These are phyloP conservation scores for Sarcophaga subvicina DNA, from an alignment of 2,888 invertebrate genomes.

Conservation along the genomic window DNA sequence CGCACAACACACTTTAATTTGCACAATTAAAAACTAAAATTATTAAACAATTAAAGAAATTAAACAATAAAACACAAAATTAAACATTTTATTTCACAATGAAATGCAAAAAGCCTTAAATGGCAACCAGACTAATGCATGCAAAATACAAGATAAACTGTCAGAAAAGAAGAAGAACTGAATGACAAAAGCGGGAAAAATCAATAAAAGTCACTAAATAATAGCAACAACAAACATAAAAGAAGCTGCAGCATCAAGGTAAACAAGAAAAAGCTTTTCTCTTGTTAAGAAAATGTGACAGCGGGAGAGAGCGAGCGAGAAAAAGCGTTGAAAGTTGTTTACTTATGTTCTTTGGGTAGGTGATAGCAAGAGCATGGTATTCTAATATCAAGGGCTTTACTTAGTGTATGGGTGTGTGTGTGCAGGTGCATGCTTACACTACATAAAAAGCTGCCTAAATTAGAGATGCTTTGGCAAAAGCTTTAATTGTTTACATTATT, in stretches of 20 bases:
- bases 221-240: constrained; percentile 6
- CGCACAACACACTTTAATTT: background rate
- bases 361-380: too few species aligned
- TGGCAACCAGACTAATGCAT: constrained; percentile 25
- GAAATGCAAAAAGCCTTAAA: constrained; percentile 20
- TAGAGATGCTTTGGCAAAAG: too few species aligned
- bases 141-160: constrained; percentile 19
- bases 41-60: background rate
- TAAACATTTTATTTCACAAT: background rate
- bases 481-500: too few species aligned
- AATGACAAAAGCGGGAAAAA: constrained; percentile 69
- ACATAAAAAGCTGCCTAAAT: too few species aligned
- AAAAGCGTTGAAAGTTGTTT: constrained; percentile 5
- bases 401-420: too few species aligned
- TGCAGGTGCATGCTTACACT: too few species aligned
- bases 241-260: constrained; percentile 58
- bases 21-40: background rate
- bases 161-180: constrained; percentile 8
- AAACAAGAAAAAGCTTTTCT: constrained; percentile 27
- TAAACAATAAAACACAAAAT: background rate
- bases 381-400: too few species aligned
- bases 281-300: too few species aligned
- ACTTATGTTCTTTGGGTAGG: too few species aligned
- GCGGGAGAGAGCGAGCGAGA: background rate
- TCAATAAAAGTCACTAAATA: constrained; percentile 62